phyloP scores from a whole-genome alignment of 2,113 vertebrate species.

The Epinephelus moara region DNA sequence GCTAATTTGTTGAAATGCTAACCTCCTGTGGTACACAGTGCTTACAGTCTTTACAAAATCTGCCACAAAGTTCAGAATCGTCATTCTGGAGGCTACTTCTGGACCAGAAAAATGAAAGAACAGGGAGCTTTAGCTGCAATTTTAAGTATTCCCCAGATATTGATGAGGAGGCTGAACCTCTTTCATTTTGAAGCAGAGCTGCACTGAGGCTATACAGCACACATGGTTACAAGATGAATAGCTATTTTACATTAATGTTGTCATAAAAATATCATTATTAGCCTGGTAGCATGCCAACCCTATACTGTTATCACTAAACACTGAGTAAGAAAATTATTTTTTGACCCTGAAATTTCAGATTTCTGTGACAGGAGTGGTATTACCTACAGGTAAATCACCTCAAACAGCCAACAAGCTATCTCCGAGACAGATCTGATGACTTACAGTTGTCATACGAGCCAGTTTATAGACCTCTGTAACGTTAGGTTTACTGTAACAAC shows the following conservation, averaged over 20 bases:
- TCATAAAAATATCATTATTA: too few relatives aligned
- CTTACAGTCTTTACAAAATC: too few relatives aligned
- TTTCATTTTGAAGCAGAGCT: not conserved
- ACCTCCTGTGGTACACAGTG: too few relatives aligned
- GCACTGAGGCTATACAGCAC: not conserved
- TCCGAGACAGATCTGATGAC: not conserved
- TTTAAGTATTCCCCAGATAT: not conserved
- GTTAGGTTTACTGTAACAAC: not conserved
- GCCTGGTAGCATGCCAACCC: not conserved
- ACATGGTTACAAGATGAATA: not conserved
- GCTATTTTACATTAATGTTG: not conserved
- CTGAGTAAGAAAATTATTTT: not conserved
- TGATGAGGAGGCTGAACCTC: not conserved
- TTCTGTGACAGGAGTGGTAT: not conserved
- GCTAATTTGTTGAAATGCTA: too few relatives aligned
- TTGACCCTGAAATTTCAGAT: not conserved
- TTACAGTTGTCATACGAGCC: not conserved
- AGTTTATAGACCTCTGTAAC: too few relatives aligned
- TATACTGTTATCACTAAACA: not conserved
- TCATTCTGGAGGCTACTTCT: too few relatives aligned
- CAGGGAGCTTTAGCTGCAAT: too few relatives aligned
- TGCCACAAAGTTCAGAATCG: too few relatives aligned
- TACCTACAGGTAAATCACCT: not conserved
- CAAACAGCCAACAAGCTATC: not conserved
- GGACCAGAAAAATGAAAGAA: too few relatives aligned